Evolutionary conservation across 2,888 invertebrate species (phyloP).

Genomic region (Pristionchus arcanus): DNA sequence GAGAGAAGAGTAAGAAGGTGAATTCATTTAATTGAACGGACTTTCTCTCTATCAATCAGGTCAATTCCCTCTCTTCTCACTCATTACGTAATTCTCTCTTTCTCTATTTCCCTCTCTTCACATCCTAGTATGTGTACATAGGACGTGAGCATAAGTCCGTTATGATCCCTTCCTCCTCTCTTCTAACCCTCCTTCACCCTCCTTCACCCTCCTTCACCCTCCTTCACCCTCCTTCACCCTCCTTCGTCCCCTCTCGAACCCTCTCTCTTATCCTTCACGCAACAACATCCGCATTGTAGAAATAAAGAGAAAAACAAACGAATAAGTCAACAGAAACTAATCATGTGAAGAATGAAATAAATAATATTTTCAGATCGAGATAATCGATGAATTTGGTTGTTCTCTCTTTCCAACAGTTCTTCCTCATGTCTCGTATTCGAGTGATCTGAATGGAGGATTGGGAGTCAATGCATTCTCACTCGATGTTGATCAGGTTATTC

Average conservation of each 20-base stretch:
- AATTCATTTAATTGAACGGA: neutral
- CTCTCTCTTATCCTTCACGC: neutral
- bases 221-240: neutral
- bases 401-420: constrained; percentile 73
- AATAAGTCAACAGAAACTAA: neutral
- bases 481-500: constrained; percentile 73
- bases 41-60: constrained; percentile 12
- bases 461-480: constrained; percentile 75
- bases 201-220: neutral
- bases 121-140: neutral
- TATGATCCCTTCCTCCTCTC: constrained; percentile 35
- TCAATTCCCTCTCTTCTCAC: constrained; percentile 28
- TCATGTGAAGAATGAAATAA: neutral
- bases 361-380: constrained; percentile 65
- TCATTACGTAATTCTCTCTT: constrained; percentile 14
- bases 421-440: constrained; percentile 73
- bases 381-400: constrained; percentile 78
- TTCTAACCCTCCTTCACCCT: neutral
- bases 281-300: constrained; percentile 6
- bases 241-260: too few species aligned
- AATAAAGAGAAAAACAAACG: neutral
- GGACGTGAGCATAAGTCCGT: constrained; percentile 59
- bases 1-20: constrained; percentile 55
- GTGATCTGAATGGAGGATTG: constrained; percentile 74
- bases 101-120: neutral